These are phyloP conservation scores for Trichonephila clavata DNA, from an alignment of 1,140 invertebrate genomes.

Conservation along the genomic window DNA sequence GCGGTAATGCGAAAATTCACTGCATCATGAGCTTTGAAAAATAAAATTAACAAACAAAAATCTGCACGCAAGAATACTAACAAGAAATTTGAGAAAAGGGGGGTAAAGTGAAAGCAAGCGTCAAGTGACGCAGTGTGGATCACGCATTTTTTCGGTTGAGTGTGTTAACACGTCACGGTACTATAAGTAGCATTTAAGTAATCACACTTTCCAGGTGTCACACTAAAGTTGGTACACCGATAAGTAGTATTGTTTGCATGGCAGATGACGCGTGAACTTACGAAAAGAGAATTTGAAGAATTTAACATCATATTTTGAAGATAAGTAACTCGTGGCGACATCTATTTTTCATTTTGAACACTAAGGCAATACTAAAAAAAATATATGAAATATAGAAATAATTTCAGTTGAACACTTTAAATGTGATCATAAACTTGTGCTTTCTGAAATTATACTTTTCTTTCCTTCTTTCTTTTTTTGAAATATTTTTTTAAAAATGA, in stretches of 20 bases:
- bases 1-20: not conserved
- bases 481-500: too few species aligned
- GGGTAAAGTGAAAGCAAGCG: slow-evolving; percentile 1
- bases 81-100: not conserved
- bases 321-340: not conserved
- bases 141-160: not conserved
- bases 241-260: slow-evolving; percentile 20
- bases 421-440: too few species aligned
- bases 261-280: not conserved
- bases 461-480: too few species aligned
- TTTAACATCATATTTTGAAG: not conserved
- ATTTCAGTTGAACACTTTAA: too few species aligned
- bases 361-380: too few species aligned
- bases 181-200: slow-evolving; percentile 1
- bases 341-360: not conserved
- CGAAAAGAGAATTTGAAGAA: not conserved
- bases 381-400: too few species aligned
- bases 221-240: not conserved
- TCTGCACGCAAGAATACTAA: not conserved
- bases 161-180: slow-evolving; percentile 17
- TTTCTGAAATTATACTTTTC: too few species aligned
- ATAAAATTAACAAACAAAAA: not conserved
- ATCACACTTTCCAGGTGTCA: slow-evolving; percentile 9
- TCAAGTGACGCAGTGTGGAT: not conserved
- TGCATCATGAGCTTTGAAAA: not conserved